Conservation (phyloP, 1,140 invertebrate genomes). For the Ceratosolen fusciceps region DNA sequence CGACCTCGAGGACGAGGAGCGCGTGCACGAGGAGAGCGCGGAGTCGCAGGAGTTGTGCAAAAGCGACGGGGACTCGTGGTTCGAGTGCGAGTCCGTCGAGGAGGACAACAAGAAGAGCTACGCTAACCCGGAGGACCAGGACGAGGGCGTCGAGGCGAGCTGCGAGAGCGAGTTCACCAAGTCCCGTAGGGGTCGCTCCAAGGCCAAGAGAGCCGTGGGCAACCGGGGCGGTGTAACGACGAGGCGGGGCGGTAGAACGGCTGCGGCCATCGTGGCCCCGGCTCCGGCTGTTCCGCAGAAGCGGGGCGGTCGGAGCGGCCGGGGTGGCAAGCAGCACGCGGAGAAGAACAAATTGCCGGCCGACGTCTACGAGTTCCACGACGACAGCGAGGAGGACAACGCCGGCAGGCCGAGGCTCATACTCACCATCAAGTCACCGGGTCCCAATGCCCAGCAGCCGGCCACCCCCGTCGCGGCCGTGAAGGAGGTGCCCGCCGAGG, state of each 20-base stretch:
- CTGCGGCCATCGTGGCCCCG: constrained; percentile 61
- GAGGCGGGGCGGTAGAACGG: constrained; percentile 64
- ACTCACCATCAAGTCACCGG: constrained; percentile 84
- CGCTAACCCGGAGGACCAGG: constrained; percentile 59
- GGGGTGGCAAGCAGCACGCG: constrained; percentile 73
- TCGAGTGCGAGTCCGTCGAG: constrained; percentile 68
- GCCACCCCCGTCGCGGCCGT: constrained; percentile 69
- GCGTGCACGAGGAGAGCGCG: constrained; percentile 51
- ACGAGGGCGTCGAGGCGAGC: constrained; percentile 66
- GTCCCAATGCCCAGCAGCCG: constrained; percentile 62
- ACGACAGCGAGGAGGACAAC: constrained; percentile 84
- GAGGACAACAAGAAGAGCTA: constrained; percentile 63
- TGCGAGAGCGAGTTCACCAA: constrained; percentile 63
- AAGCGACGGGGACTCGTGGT: constrained; percentile 60
- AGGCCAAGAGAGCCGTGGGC: constrained; percentile 56
- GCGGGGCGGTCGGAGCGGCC: constrained; percentile 73
- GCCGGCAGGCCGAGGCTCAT: constrained; percentile 80
- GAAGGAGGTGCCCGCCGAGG: constrained; percentile 76
- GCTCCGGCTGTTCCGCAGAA: constrained; percentile 65
- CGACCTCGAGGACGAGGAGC: constrained; percentile 60
- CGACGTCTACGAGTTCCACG: constrained; percentile 88
- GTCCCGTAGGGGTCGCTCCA: constrained; percentile 62
- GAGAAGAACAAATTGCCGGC: constrained; percentile 75
- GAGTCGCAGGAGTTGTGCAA: constrained; percentile 58
- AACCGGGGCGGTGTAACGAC: constrained; percentile 73